phyloP scores from a whole-genome alignment of 2,113 vertebrate genomes.

The Nesogale talazaci region DNA sequence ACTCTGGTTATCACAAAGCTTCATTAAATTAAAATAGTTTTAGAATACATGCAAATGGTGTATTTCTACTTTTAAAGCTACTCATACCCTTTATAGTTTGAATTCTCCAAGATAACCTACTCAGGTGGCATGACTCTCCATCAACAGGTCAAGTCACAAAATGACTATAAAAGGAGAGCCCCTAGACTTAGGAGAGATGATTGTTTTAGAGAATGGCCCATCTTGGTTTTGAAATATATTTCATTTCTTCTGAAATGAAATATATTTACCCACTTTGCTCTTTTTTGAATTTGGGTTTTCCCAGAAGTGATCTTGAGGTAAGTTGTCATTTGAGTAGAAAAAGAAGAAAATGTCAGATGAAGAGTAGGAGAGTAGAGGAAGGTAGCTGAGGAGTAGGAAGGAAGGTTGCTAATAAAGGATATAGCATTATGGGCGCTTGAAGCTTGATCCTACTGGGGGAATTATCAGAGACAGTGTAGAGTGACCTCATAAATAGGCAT shows the following conservation, averaged over 20 bases:
- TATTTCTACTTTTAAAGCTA: not conserved
- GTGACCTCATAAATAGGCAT: not conserved
- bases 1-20: not conserved
- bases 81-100: not conserved
- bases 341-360: not conserved
- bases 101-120: not conserved
- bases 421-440: not conserved
- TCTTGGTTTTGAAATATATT: not conserved
- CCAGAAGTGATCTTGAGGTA: not conserved
- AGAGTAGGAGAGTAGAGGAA: not conserved
- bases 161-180: not conserved
- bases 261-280: too few species aligned
- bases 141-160: not conserved
- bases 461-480: accelerated
- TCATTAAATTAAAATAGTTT: not conserved
- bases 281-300: not conserved
- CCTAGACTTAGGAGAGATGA: not conserved
- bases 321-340: not conserved
- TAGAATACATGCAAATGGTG: not conserved
- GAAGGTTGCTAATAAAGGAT: not conserved
- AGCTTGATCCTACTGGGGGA: not conserved
- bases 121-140: not conserved
- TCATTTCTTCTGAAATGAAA: not conserved
- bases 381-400: not conserved
- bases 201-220: not conserved